Percentiles rank a stretch among this genome's conserved stretches.
phyloP scores from a whole-genome alignment of 2,888 invertebrate species.

The Xiphydria camelus region DNA sequence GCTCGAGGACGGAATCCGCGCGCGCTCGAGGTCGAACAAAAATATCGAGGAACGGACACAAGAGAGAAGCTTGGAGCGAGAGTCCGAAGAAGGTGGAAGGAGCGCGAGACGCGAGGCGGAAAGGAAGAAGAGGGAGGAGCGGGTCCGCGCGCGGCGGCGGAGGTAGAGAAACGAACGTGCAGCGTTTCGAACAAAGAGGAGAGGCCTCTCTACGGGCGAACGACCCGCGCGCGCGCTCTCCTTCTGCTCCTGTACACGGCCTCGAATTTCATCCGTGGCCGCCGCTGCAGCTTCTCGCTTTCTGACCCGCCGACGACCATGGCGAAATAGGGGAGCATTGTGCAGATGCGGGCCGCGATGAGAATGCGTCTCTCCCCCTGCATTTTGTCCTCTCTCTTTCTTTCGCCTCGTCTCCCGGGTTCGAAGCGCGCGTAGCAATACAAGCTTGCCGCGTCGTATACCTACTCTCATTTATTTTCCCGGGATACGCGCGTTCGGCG shows the following conservation, averaged over 20 bases:
- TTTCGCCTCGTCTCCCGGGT: background rate
- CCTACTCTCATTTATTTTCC: constrained; percentile 30
- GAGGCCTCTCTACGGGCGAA: constrained; percentile 6
- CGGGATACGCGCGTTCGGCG: constrained; percentile 15
- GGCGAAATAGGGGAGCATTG: constrained; percentile 20
- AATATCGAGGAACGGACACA: background rate
- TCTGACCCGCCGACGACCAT: constrained; percentile 14
- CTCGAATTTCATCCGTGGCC: constrained; percentile 32
- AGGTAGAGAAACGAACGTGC: background rate
- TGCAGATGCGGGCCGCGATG: constrained; percentile 3
- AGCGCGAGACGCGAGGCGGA: no score
- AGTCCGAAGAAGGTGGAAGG: background rate
- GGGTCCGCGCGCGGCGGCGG: no score
- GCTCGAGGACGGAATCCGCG: background rate
- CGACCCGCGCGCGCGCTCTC: constrained; percentile 19
- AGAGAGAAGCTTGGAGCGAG: background rate
- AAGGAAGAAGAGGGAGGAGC: no score
- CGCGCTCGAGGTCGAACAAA: background rate
- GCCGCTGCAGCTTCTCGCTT: constrained; percentile 16
- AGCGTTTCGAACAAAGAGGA: constrained; percentile 15
- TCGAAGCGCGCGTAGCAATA: background rate
- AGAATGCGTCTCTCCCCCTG: background rate
- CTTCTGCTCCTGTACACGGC: constrained; percentile 23
- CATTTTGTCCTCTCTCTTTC: background rate
- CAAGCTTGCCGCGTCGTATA: constrained; percentile 11